Evolutionary conservation across 2,888 invertebrate genomes (phyloP).

Genomic region (Fissipunctia ypsillon): DNA sequence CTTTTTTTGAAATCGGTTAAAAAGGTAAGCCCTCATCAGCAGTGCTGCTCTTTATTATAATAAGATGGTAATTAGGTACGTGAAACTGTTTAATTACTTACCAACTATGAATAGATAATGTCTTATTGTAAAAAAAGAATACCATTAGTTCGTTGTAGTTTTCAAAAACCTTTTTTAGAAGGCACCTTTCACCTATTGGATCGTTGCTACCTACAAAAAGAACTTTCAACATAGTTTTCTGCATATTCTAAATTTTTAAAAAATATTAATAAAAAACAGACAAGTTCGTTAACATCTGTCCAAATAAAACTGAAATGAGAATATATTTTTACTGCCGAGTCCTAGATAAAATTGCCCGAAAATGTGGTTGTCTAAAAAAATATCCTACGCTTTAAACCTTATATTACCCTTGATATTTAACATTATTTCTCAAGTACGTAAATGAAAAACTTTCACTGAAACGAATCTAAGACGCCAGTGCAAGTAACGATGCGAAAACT

Average conservation of each 20-base stretch:
- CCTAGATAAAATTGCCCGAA: background rate
- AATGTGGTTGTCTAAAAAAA: constrained; percentile 7
- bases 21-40: background rate
- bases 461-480: constrained; percentile 53
- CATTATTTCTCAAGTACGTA: constrained; percentile 14
- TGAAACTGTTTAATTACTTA: background rate
- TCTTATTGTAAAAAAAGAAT: background rate
- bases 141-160: background rate
- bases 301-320: background rate
- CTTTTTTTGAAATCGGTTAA: no score
- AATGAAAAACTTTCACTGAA: constrained; percentile 17
- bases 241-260: background rate
- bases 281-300: background rate
- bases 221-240: background rate
- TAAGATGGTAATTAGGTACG: constrained; percentile 1
- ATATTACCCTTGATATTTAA: constrained; percentile 16
- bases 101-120: background rate
- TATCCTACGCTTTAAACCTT: background rate
- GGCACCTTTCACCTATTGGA: background rate
- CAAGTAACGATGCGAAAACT: constrained; percentile 58
- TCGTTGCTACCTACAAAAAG: background rate
- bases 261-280: background rate
- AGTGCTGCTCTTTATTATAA: background rate
- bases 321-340: background rate
- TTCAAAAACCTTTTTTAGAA: background rate